Evolutionary conservation across 2,888 invertebrate genomes (phyloP), one percentile per base, ranked within the genome.

Genomic region (Aphrophora alni): DNA sequence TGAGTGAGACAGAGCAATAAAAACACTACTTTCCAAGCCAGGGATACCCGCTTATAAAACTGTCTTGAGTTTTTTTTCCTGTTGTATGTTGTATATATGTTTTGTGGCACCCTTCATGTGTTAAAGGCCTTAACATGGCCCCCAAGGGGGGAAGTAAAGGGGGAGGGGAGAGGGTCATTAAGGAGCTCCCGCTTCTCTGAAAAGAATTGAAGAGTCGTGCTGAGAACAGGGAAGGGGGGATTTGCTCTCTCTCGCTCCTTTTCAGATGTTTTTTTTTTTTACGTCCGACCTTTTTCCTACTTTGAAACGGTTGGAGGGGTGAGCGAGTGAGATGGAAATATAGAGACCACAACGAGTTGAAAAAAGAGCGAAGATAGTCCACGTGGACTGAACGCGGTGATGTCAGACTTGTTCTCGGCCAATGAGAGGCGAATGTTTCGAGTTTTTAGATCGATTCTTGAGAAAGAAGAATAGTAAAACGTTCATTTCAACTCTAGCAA

Each of bases 91-190:
- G 81, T 82, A 81, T 82, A 82, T 82, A 82, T 81, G 82, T 82
- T 82, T 82, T 82, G 82, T 82, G 83, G 83, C 83, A 83, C 83
- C 82, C 83, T 83, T 82, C 80, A 80, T 81, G 83, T 82, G 83
- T 82, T 83, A 83, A 83, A 72, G 80, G 80, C 72, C 80, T 80
- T 80, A 80, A 80, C 80, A 73, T 76, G 80, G 77, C n/a, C 38
- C 73, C 73, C 70, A 14, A 59, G 59, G 59, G 59, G 59, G 25
- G 38, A 28, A 38, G 73, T 8, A n/a, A n/a, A n/a, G n/a, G 72
- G 44, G 75, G 44, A 72, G 72, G 78, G 77, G 38, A 75, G 80
- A 75, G 83, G 83, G 83, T 83, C 83, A 83, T 83, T 83, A 83
- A 83, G 83, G 80, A 77, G 80, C 78, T 77, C 76, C 72, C 79